phyloP scores from a whole-genome alignment of 2,797 vertebrate genomes.

The Pelodytes ibericus region DNA sequence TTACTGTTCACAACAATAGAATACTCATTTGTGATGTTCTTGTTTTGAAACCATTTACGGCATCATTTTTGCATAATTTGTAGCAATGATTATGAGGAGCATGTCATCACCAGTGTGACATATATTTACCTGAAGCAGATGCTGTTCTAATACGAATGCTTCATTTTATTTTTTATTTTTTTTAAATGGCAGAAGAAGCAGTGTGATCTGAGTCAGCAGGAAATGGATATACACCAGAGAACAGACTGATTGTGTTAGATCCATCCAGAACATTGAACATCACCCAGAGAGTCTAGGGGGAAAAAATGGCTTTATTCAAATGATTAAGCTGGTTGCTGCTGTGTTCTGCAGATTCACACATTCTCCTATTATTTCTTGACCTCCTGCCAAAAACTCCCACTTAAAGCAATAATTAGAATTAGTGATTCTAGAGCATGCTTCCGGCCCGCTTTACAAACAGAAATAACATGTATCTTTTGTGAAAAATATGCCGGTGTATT shows the following conservation, averaged over 20 bases:
- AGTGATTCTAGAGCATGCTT: conserved; percentile 76
- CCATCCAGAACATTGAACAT: conserved; percentile 80
- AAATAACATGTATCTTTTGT: conserved; percentile 66
- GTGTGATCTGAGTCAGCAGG: conserved; percentile 79
- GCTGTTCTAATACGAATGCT: conserved; percentile 71
- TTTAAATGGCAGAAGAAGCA: conserved; percentile 76
- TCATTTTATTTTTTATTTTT: no score
- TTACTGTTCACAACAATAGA: background rate
- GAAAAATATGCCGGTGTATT: conserved; percentile 28
- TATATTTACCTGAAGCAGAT: conserved; percentile 27
- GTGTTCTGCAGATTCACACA: conserved; percentile 76
- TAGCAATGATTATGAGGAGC: background rate
- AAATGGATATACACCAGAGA: conserved; percentile 79
- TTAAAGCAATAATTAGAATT: conserved; percentile 81
- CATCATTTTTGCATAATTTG: background rate
- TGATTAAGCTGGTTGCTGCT: conserved; percentile 78
- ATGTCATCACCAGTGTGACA: conserved; percentile 19
- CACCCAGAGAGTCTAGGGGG: conserved; percentile 70
- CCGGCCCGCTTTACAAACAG: conserved; percentile 73
- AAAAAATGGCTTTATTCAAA: conserved; percentile 77
- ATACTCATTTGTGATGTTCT: background rate
- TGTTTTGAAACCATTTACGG: background rate
- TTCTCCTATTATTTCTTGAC: conserved; percentile 83
- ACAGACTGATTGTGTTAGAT: conserved; percentile 81
- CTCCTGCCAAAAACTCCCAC: conserved; percentile 78